Base-by-base conservation (phyloP, 2,888 invertebrate genomes). In the Clanis bilineata region DNA sequence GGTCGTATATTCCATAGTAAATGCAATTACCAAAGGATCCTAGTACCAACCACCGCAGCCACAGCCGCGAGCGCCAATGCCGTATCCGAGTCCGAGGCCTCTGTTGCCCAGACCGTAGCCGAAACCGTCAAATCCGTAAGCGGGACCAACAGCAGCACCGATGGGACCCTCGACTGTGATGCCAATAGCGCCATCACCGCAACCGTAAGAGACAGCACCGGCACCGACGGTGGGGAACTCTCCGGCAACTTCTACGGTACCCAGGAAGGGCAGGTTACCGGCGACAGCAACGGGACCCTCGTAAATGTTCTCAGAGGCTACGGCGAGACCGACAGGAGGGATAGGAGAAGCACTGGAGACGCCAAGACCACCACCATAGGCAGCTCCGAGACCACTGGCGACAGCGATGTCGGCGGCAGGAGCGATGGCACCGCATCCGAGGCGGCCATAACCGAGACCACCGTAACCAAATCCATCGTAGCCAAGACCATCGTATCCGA, bases 301-400 rank as follows among this genome's bases (percentile, higher is more conserved):
- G 32, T 32, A 32, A 3, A 39, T 23, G 57, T 68, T 66, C 1
- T 68, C 68, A 6, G 68, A 68, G 3, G 58, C 18, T 1, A 68
- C 9, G 1, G 59, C 43, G 4, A 81, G 67, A 0, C 81, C 81
- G 2, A 64, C 63, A 6, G 78, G 76, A 1, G 73, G 57, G 9
- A 69, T 61, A 0, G 73, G 66, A 0, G 81, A 80, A 0, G 64
- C 61, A 44, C 77, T 78, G 43, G 71, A 59, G 0, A 73, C 63
- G 12, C 64, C 58, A 9, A 77, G 67, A 23, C 73, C 71, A 4
- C 69, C 72, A 1, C 75, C 73, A 54, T 65, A 66, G 9, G 74
- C 68, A 18, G 71, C 57, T n/a, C 28, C 41, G 2, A n/a, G 73
- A 70, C 45, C 6, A 1, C 41, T n/a, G n/a, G n/a, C n/a, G n/a